A percentile compares a stretch with the other conserved stretches of the same genome.
phyloP scores from a whole-genome alignment of 2,888 invertebrate species.

The Isoperla grammatica region DNA sequence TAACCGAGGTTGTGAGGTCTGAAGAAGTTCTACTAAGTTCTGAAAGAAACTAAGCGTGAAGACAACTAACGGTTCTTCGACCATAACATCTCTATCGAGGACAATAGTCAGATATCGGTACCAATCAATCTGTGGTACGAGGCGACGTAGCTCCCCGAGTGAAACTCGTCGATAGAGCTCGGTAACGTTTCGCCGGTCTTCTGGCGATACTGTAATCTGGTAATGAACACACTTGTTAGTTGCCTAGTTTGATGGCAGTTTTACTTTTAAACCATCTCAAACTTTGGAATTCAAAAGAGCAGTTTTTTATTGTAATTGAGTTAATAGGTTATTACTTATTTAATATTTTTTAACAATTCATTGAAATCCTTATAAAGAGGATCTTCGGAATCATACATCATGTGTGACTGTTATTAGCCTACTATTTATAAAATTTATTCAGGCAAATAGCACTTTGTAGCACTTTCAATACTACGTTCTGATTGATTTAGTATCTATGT shows the following conservation, averaged over 20 bases:
- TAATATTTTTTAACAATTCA: too few relatives aligned
- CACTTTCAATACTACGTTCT: too few relatives aligned
- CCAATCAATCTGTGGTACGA: conserved; percentile 71
- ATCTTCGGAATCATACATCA: too few relatives aligned
- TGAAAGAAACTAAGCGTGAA: conserved; percentile 68
- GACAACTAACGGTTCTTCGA: conserved; percentile 64
- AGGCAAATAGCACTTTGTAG: too few relatives aligned
- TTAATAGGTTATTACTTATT: not conserved
- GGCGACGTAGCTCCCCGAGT: conserved; percentile 57
- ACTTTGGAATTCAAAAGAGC: too few relatives aligned
- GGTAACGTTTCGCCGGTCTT: conserved; percentile 76
- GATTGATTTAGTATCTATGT: too few relatives aligned
- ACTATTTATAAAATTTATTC: too few relatives aligned
- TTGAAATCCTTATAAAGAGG: too few relatives aligned
- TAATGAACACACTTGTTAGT: too few relatives aligned
- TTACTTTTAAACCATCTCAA: too few relatives aligned
- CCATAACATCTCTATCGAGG: conserved; percentile 55
- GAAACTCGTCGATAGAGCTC: conserved; percentile 77
- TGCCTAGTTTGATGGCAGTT: too few relatives aligned
- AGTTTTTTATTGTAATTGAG: not conserved
- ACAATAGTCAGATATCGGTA: conserved; percentile 61
- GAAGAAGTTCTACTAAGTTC: conserved; percentile 58
- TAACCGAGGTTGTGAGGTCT: conserved; percentile 40
- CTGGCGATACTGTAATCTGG: conserved; percentile 69
- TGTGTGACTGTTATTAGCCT: too few relatives aligned